Evolutionary conservation across 2,888 invertebrate species (phyloP), one percentile per base, ranked within the genome.

Genomic region (Drosophila dives): DNA sequence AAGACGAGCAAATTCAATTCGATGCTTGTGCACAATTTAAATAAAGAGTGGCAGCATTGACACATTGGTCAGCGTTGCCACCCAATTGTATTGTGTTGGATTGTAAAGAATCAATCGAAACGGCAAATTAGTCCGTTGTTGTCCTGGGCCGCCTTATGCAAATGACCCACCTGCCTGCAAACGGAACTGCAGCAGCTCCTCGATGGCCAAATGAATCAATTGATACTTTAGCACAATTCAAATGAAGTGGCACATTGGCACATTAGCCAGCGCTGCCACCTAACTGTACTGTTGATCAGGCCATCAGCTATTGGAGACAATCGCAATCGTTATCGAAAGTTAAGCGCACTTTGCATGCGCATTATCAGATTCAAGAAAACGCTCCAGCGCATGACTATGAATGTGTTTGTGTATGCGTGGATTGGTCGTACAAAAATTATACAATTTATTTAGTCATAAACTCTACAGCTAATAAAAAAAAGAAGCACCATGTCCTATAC

Each of bases 71-170:
- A 29, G 49, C 49, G 29, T 29, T 49, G 49, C 49, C 49, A 49
- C 17, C 11, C 29, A 17, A 17, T 49, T 3, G 2, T 29, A 29
- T 26, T n/a, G 71, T 0, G 50, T 45, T 0, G 86, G 86, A 42
- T 88, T 82, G 60, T 86, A 92, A 10, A 92, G 69, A 45, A 81
- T 64, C 23, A 74, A 49, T 11, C 90, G 89, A 11, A 76, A 62
- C 10, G 92, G 92, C 50, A 92, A 50, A 0, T 86, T 90, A 75
- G 70, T 3, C 66, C 81, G 55, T 33, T 36, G 29, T 6, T 29
- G 32, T 40, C 42, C 42, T 50, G 61, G 8, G 38, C 50, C 0
- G 68, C 29, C 42, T 79, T 80, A 0, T 91, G 45, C 40, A 80
- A 64, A 2, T 82, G 70, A 0, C 90, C 81, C 17, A 92, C 67